These are phyloP conservation scores for Macropis europaea DNA, from an alignment of 2,888 invertebrate genomes.

Conservation along the genomic window DNA sequence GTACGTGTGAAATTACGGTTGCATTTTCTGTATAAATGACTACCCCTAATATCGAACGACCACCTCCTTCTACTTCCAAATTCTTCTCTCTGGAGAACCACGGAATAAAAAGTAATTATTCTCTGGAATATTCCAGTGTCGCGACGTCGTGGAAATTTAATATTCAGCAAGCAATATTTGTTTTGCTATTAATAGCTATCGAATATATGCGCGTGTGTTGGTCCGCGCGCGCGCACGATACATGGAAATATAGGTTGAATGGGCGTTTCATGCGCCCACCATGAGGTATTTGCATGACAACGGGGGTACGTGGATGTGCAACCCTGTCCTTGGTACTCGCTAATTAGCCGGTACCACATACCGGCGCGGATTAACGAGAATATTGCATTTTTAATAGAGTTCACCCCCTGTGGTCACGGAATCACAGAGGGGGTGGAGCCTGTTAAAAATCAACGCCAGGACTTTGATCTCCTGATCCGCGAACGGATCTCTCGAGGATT, in stretches of 20 bases:
- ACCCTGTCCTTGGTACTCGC: slow-evolving; percentile 63
- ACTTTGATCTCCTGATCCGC: slow-evolving; percentile 48
- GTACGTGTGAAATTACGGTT: too few relatives aligned
- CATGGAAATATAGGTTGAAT: slow-evolving; percentile 29
- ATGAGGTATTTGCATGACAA: slow-evolving; percentile 75
- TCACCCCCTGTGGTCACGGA: slow-evolving; percentile 48
- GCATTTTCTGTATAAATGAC: too few relatives aligned
- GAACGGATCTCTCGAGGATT: slow-evolving; percentile 38
- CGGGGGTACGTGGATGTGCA: slow-evolving; percentile 62
- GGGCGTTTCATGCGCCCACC: slow-evolving; percentile 55
- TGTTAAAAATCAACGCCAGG: slow-evolving; percentile 32
- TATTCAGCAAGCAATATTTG: slow-evolving; percentile 50
- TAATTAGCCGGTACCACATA: slow-evolving; percentile 76
- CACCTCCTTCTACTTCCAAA: too few relatives aligned
- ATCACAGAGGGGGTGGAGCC: slow-evolving; percentile 3
- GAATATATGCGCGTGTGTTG: slow-evolving; percentile 28
- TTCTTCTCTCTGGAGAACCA: too few relatives aligned
- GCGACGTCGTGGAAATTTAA: slow-evolving; percentile 26
- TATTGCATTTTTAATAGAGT: slow-evolving; percentile 78
- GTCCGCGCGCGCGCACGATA: background rate
- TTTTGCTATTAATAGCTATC: slow-evolving; percentile 37
- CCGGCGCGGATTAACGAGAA: slow-evolving; percentile 74
- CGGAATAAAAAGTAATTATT: background rate
- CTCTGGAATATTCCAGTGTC: background rate
- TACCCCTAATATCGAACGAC: too few relatives aligned